Percentiles rank a stretch among this genome's conserved stretches.
Conservation (phyloP, 2,113 vertebrate genomes). For the Brevimyrus niger region DNA sequence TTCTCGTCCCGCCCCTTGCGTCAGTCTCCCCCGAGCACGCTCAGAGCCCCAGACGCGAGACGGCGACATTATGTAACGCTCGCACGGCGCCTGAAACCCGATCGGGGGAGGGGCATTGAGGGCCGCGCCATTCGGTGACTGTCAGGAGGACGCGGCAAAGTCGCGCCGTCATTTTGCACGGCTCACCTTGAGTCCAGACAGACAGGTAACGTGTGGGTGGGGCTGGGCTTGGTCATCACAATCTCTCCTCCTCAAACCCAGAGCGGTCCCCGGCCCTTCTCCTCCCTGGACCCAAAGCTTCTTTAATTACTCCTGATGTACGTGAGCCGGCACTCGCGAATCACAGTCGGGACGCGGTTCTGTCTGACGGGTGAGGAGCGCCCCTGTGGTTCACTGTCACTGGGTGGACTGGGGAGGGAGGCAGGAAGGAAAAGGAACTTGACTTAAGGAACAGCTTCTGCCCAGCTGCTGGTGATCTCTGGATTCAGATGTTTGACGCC, state of each 20-base stretch:
- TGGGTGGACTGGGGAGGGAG: slow-evolving; percentile 12
- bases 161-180: background rate
- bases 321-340: slow-evolving; percentile 41
- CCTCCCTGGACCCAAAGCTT: slow-evolving; percentile 46
- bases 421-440: background rate
- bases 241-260: background rate
- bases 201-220: slow-evolving; percentile 42
- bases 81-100: background rate
- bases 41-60: background rate
- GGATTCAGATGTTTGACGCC: background rate
- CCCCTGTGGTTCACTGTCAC: slow-evolving; percentile 30
- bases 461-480: background rate
- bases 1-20: background rate
- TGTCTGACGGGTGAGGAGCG: slow-evolving; percentile 36
- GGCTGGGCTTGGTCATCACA: slow-evolving; percentile 26
- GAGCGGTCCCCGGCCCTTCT: slow-evolving; percentile 22
- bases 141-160: slow-evolving; percentile 11
- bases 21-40: background rate
- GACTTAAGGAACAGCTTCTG: background rate
- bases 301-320: slow-evolving; percentile 61
- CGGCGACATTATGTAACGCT: background rate
- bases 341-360: slow-evolving; percentile 37
- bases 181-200: slow-evolving; percentile 1
- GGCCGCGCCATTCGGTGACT: background rate
- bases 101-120: background rate